Percentiles rank a stretch among this genome's conserved stretches.
These are phyloP conservation scores for Caenorhabditis plicata DNA, from an alignment of 2,888 invertebrate genomes.

Conservation along the genomic window DNA sequence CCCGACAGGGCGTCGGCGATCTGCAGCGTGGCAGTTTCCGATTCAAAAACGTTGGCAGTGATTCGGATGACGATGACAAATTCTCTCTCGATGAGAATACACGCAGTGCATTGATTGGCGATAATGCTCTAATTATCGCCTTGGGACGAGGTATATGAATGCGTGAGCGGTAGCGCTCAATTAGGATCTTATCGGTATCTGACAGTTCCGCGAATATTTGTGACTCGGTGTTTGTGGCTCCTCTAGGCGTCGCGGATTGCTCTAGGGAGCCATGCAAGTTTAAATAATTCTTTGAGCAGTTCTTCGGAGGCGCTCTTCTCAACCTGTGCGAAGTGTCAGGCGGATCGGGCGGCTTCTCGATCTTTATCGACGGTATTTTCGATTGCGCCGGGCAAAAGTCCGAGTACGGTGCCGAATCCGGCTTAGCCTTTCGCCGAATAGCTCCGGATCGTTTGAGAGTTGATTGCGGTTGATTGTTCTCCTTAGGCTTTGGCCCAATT, in stretches of 20 bases:
- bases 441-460: conserved; percentile 34
- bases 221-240: conserved; percentile 40
- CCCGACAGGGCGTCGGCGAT: conserved; percentile 19
- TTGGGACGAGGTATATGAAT: conserved; percentile 50
- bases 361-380: conserved; percentile 21
- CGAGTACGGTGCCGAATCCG: conserved; percentile 26
- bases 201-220: conserved; percentile 43
- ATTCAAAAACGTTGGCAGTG: conserved; percentile 13
- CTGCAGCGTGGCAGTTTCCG: conserved; percentile 17
- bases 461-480: conserved; percentile 14
- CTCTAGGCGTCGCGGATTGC: conserved; percentile 53
- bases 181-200: conserved; percentile 47
- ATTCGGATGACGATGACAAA: conserved; percentile 24
- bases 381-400: conserved; percentile 31
- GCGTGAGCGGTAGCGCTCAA: conserved; percentile 47
- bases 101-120: conserved; percentile 33
- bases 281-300: conserved; percentile 36
- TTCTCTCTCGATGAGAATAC: conserved; percentile 28
- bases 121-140: conserved; percentile 39
- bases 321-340: conserved; percentile 22
- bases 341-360: conserved; percentile 26
- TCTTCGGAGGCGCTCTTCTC: conserved; percentile 23
- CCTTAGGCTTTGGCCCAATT: conserved; percentile 28
- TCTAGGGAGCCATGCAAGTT: conserved; percentile 51
- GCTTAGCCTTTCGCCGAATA: conserved; percentile 30